phyloP scores from a whole-genome alignment of 2,797 vertebrate species.

The Labeo calbasu region DNA sequence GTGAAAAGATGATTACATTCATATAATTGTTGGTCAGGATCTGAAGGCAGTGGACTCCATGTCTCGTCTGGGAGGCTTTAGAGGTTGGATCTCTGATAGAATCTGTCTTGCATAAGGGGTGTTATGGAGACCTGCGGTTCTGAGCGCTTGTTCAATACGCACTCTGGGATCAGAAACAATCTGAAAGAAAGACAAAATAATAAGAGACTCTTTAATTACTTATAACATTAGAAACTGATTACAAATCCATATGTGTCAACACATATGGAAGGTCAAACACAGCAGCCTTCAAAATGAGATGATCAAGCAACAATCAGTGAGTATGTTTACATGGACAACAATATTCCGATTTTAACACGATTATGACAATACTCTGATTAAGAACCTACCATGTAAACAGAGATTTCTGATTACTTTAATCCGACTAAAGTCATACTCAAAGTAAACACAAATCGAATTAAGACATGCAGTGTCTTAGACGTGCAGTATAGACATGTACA shows the following conservation, averaged over 20 bases:
- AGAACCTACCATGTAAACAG: too few relatives aligned
- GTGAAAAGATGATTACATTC: not conserved
- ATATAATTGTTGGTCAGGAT: conserved; percentile 61
- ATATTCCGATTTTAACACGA: too few relatives aligned
- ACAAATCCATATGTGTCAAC: not conserved
- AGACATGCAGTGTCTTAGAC: too few relatives aligned
- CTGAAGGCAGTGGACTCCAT: conserved; percentile 81
- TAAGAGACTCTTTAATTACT: not conserved
- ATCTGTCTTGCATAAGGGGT: conserved; percentile 85
- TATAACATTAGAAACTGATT: not conserved
- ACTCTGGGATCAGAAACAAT: conserved; percentile 90
- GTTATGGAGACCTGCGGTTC: conserved; percentile 88
- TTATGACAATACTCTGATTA: too few relatives aligned
- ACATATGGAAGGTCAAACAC: not conserved
- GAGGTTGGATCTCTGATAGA: conserved; percentile 82
- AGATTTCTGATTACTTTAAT: too few relatives aligned
- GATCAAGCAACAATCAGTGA: not conserved
- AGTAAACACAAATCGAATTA: too few relatives aligned
- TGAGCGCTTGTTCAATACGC: conserved; percentile 86
- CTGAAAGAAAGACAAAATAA: conserved; percentile 74
- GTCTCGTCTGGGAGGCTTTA: conserved; percentile 87
- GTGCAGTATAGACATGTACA: too few relatives aligned
- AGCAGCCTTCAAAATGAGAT: not conserved
- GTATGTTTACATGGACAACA: too few relatives aligned
- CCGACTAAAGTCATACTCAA: too few relatives aligned